A percentile compares a stretch with the other conserved stretches of the same genome.
Evolutionary conservation across 53 echinoderm and acorn worm genomes (phyloP).

Genomic region (Crossaster papposus): DNA sequence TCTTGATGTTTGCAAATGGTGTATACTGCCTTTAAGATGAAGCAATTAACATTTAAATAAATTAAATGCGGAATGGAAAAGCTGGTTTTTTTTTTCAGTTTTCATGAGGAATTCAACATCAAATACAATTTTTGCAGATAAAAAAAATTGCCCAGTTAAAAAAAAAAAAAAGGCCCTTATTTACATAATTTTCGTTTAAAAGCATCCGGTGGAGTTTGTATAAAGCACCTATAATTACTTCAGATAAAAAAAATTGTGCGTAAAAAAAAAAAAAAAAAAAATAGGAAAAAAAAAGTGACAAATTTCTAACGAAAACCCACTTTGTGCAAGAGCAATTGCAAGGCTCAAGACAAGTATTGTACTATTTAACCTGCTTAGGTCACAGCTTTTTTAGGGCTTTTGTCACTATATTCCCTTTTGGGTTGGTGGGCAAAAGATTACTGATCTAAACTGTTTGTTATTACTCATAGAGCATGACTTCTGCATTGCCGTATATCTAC

Average conservation of each 20-base stretch:
- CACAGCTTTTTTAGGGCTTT: background rate
- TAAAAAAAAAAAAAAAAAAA: background rate
- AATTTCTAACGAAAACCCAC: no score
- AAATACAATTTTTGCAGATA: background rate
- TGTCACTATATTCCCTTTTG: background rate
- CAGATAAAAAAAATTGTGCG: background rate
- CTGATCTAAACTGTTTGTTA: no score
- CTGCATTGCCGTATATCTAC: background rate
- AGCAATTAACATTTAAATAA: background rate
- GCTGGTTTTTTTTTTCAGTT: background rate
- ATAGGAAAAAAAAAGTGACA: no score
- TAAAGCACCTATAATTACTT: slow-evolving; percentile 25
- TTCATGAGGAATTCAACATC: background rate
- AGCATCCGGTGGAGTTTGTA: slow-evolving; percentile 22
- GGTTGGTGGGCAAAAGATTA: no score
- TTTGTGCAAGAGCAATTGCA: background rate
- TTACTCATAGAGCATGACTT: background rate
- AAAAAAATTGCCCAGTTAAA: background rate
- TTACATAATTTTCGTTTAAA: slow-evolving; percentile 2
- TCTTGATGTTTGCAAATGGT: no score
- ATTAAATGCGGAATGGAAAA: background rate
- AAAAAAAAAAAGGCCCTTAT: background rate
- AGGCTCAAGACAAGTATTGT: background rate
- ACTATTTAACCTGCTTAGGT: background rate
- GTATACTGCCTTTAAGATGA: background rate